Percentiles rank a stretch among this genome's conserved stretches.
Evolutionary conservation across 2,113 vertebrate genomes (phyloP).

Genomic region (Semicossyphus pulcher): DNA sequence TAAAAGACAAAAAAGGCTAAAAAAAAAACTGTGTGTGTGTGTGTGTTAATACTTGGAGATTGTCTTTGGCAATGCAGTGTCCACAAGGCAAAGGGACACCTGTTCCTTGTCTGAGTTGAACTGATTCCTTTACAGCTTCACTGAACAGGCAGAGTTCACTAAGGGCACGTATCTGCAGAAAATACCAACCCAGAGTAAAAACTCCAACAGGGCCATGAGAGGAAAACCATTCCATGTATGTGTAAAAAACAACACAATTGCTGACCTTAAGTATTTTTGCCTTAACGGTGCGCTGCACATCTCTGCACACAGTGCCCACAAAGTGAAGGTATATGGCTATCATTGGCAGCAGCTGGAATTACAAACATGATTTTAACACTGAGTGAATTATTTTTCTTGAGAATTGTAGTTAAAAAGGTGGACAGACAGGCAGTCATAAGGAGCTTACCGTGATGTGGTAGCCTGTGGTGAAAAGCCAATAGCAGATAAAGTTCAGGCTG

Average conservation of each 20-base stretch:
- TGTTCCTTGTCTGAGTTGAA: slow-evolving; percentile 61
- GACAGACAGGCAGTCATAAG: not conserved
- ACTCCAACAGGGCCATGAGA: not conserved
- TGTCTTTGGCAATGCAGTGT: slow-evolving; percentile 19
- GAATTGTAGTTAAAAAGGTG: not conserved
- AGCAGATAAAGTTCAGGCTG: slow-evolving; percentile 88
- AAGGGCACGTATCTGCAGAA: slow-evolving; percentile 66
- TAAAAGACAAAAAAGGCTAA: not conserved
- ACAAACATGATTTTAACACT: slow-evolving; percentile 12
- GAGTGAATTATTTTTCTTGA: not conserved
- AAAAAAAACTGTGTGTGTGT: not conserved
- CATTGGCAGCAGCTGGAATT: slow-evolving; percentile 89
- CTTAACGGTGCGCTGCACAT: slow-evolving; percentile 84
- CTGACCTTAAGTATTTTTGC: slow-evolving; percentile 92
- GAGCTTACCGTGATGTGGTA: slow-evolving; percentile 87
- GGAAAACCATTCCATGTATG: not conserved
- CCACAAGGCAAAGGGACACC: slow-evolving; percentile 60
- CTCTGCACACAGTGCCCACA: slow-evolving; percentile 87
- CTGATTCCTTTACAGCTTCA: slow-evolving; percentile 76
- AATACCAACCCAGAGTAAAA: slow-evolving; percentile 20
- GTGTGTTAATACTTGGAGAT: slow-evolving; percentile 55
- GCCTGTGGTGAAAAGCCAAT: slow-evolving; percentile 87
- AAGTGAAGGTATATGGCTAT: slow-evolving; percentile 90
- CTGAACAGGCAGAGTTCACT: slow-evolving; percentile 77
- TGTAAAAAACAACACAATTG: not conserved